These are phyloP conservation scores for Eumacrocentrus americanus DNA, from an alignment of 2,888 invertebrate species.

Conservation along the genomic window DNA sequence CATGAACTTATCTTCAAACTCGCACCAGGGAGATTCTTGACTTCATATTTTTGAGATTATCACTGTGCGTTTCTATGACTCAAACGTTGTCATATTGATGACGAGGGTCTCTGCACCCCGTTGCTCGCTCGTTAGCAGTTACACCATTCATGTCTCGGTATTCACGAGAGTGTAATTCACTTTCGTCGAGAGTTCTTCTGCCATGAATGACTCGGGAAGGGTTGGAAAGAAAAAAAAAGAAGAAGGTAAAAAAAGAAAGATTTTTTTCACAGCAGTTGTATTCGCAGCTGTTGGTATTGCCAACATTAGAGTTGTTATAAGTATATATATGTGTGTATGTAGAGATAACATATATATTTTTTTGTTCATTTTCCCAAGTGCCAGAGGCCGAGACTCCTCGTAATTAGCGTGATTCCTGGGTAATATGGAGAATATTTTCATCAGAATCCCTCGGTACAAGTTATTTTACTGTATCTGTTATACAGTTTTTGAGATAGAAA, in stretches of 20 bases:
- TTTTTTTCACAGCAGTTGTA: neutral
- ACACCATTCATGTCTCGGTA: constrained; percentile 46
- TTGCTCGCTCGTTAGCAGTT: constrained; percentile 50
- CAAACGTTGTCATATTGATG: neutral
- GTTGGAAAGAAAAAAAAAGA: constrained; percentile 5
- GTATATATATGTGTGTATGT: neutral
- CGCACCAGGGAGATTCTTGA: constrained; percentile 30
- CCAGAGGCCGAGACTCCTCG: neutral
- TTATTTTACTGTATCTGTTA: no score
- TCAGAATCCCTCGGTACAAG: neutral
- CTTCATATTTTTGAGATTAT: neutral
- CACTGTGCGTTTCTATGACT: neutral
- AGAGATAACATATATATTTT: neutral
- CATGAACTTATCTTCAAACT: constrained; percentile 53
- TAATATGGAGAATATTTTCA: neutral
- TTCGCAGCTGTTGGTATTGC: neutral
- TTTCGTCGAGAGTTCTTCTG: constrained; percentile 37
- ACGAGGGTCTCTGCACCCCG: neutral
- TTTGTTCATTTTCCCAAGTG: constrained; percentile 4
- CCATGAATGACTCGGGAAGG: constrained; percentile 8
- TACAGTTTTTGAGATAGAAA: no score
- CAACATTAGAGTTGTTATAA: neutral
- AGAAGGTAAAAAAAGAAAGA: constrained; percentile 12
- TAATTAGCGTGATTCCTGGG: neutral
- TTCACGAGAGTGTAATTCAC: constrained; percentile 47